Evolutionary conservation across 2,113 vertebrate genomes (phyloP).

Genomic region (Oophaga pumilio): DNA sequence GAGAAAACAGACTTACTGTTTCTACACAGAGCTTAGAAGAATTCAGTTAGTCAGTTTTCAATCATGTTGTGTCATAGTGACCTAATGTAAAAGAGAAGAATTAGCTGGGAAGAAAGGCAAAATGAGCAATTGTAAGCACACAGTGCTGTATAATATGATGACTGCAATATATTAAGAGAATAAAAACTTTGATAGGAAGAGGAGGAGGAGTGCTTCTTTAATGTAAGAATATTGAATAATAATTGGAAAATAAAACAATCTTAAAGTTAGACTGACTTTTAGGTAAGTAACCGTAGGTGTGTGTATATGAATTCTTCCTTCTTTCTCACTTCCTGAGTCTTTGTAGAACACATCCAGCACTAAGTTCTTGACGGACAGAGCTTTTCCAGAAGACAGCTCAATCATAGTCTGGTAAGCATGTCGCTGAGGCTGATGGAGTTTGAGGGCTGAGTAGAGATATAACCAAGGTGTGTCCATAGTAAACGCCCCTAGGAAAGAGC

Average conservation of each 20-base stretch:
- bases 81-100: too few species aligned
- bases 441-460: slow-evolving; percentile 73
- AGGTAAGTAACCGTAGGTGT: slow-evolving; percentile 76
- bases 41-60: too few species aligned
- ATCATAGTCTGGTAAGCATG: slow-evolving; percentile 70
- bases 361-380: slow-evolving; percentile 75
- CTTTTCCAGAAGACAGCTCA: slow-evolving; percentile 77
- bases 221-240: background rate
- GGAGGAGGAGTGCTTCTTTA: too few species aligned
- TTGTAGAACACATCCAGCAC: slow-evolving; percentile 73
- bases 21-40: too few species aligned
- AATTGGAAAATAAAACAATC: slow-evolving; percentile 27
- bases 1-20: too few species aligned
- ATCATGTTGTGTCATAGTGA: too few species aligned
- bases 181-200: too few species aligned
- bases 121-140: too few species aligned
- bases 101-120: too few species aligned
- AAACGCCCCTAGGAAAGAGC: slow-evolving; percentile 71
- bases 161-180: too few species aligned
- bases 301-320: slow-evolving; percentile 76
- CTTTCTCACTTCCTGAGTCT: slow-evolving; percentile 70
- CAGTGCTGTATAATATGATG: too few species aligned
- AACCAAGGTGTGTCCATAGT: slow-evolving; percentile 84
- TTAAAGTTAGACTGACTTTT: slow-evolving; percentile 65
- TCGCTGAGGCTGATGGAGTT: slow-evolving; percentile 72